These are phyloP conservation scores for Listronotus oregonensis DNA, from an alignment of 1,140 invertebrate genomes.

Conservation along the genomic window DNA sequence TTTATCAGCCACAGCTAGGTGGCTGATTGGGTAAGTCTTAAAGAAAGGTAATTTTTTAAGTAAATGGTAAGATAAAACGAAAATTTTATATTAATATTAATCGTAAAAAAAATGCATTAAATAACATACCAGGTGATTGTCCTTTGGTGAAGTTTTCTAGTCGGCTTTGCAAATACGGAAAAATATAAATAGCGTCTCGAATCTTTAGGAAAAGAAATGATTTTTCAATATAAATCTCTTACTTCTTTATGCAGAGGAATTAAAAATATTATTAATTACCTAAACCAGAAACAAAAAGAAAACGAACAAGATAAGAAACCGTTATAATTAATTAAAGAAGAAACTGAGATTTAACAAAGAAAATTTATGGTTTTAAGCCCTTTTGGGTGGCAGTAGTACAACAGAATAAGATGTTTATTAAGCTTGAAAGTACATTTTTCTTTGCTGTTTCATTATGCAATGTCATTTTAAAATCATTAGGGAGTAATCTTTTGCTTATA, in stretches of 20 bases:
- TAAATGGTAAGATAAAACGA: no score
- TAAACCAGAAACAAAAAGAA: constrained; percentile 13
- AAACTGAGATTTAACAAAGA: constrained; percentile 33
- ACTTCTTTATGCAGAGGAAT: constrained; percentile 3
- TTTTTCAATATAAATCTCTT: constrained; percentile 2
- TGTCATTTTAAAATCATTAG: constrained; percentile 34
- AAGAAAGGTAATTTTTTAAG: no score
- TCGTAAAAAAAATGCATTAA: no score
- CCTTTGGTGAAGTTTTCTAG: no score
- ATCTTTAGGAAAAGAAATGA: no score
- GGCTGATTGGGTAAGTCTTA: no score
- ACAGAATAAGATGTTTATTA: constrained; percentile 37
- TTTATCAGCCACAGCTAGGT: no score
- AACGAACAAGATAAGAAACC: constrained; percentile 26
- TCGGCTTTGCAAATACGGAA: no score
- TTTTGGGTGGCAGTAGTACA: constrained; percentile 29
- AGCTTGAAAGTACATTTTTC: constrained; percentile 35
- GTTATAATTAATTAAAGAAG: constrained; percentile 37
- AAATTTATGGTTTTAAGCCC: constrained; percentile 37
- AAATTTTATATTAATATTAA: no score
- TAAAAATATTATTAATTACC: constrained; percentile 30
- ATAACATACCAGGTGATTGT: no score
- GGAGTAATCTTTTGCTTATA: constrained; percentile 16
- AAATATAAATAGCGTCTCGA: no score
- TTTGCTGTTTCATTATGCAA: constrained; percentile 34